Base-by-base conservation (phyloP, 2,888 invertebrate genomes). In the Microctonus brassicae region DNA sequence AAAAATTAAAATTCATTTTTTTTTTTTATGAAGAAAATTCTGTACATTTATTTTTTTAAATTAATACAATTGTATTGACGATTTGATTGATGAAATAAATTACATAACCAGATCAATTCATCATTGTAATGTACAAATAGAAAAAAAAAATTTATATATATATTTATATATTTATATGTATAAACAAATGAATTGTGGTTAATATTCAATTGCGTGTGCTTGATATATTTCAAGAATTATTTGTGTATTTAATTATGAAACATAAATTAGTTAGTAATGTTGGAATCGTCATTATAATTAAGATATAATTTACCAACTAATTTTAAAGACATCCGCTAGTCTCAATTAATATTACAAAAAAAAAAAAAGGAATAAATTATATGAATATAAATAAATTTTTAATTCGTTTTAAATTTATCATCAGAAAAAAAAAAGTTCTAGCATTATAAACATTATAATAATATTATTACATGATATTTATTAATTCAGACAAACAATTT, bases 221-320 rank as follows among this genome's bases (percentile, higher is more conserved):
- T 1, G 42, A 17, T 20, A 17, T 47, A 1, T 2, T 17, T 20
- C 17, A 3, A 17, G 17, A 11, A 39, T 2, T 13, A n/a, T n/a
- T 4, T 4, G 13, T n/a, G 3, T 13, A n/a, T 47, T 4, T n/a
- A 11, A 33, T 22, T 34, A 17, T 20, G 1, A 11, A 34, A 77
- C 75, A 81, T 78, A 81, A 81, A 79, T 82, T 80, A 80, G 69
- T 75, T 72, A 70, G 74, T 73, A 58, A 78, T 75, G 58, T 57
- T 69, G 29, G 69, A 75, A 72, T 71, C 78, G 76, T 26, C 65
- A 75, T 70, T 0, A 13, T 29, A 69, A 68, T n/a, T n/a, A n/a
- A n/a, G n/a, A 62, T 61, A 39, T 57, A 62, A 61, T 57, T 57
- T 11, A 6, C n/a, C 33, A 34, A 20, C 10, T 34, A 36, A 34